Conservation (phyloP, 2,888 invertebrate species). For the Arrhopalites spinosus region DNA sequence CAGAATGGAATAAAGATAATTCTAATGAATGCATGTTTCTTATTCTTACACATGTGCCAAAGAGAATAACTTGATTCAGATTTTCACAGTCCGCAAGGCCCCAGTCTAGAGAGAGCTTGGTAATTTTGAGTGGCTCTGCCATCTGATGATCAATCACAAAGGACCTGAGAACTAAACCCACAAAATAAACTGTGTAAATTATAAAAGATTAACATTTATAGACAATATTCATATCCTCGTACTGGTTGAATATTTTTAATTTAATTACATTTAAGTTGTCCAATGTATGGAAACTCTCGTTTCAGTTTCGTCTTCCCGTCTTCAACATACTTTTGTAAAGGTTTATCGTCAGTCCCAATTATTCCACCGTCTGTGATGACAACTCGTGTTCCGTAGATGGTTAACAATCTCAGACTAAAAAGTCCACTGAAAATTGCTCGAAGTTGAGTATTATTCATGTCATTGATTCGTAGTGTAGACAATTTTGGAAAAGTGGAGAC, state of each 20-base stretch:
- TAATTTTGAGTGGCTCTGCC: background rate
- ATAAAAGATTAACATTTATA: background rate
- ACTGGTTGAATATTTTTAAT: background rate
- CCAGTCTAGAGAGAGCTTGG: background rate
- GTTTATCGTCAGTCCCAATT: background rate
- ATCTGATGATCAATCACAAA: background rate
- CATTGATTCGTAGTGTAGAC: background rate
- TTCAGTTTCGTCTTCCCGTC: background rate
- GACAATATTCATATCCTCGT: background rate
- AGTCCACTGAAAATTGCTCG: background rate
- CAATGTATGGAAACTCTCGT: slow-evolving; percentile 4
- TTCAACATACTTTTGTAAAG: background rate
- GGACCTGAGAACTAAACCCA: slow-evolving; percentile 2
- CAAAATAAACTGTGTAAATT: too few species aligned
- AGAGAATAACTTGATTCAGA: background rate
- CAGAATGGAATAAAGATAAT: background rate
- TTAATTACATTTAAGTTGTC: background rate
- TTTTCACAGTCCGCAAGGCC: background rate
- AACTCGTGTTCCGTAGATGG: background rate
- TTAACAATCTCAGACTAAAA: background rate
- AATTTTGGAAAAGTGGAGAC: background rate
- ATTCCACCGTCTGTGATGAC: background rate
- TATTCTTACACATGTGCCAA: background rate
- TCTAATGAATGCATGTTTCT: background rate
- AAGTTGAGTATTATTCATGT: background rate